Conservation (phyloP, 2,797 vertebrate genomes). For the Clarias fuscus region DNA sequence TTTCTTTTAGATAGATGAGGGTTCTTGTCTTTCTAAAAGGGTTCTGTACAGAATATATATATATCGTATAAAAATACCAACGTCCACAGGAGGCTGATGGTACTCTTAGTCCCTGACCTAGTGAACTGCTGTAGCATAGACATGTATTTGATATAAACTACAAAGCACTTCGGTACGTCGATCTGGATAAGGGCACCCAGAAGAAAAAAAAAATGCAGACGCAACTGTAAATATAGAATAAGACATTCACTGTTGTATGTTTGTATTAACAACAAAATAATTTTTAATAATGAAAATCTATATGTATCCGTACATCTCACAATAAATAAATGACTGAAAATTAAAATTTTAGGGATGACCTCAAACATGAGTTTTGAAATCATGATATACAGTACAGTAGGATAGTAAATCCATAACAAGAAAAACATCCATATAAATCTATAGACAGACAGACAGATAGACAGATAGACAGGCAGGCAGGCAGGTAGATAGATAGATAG, state of each 20-base stretch:
- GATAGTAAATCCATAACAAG: neutral
- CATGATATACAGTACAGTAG: neutral
- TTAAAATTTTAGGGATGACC: neutral
- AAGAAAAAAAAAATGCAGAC: neutral
- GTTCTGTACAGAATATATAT: neutral
- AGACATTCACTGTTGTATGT: neutral
- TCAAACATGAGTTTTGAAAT: neutral
- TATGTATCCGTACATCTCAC: neutral
- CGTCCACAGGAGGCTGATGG: neutral
- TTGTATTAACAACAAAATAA: neutral
- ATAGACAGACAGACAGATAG: neutral
- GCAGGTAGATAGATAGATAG: neutral
- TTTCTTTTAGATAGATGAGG: neutral
- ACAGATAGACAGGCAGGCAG: too few relatives aligned
- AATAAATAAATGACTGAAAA: neutral
- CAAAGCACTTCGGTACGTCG: slow-evolving; percentile 4
- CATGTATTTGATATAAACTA: neutral
- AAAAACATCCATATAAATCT: neutral
- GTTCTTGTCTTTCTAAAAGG: slow-evolving; percentile 5
- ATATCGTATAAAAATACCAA: neutral
- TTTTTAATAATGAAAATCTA: neutral
- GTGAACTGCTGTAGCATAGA: neutral
- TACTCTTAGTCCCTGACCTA: neutral
- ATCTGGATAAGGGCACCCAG: neutral
- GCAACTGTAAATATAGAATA: neutral